Percentiles rank a stretch among this genome's conserved stretches.
These are phyloP conservation scores for Microctonus hyperodae DNA, from an alignment of 2,888 invertebrate genomes.

Conservation along the genomic window DNA sequence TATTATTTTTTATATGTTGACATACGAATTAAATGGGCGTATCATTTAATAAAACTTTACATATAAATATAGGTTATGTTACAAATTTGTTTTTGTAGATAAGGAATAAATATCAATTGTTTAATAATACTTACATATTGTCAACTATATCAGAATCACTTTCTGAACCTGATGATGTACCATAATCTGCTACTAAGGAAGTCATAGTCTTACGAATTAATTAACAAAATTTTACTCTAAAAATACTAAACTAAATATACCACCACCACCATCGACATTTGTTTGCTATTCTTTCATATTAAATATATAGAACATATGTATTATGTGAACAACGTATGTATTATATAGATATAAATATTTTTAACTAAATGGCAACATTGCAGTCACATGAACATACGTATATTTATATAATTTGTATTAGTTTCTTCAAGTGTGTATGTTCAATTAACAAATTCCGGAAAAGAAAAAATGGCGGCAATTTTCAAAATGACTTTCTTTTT, in stretches of 20 bases:
- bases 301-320: no score
- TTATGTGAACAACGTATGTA: slow-evolving; percentile 16
- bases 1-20: not conserved
- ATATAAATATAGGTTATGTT: not conserved
- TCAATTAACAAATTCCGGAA: not conserved
- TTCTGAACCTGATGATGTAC: slow-evolving; percentile 67
- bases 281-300: no score
- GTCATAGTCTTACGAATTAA: slow-evolving; percentile 63
- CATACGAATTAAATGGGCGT: not conserved
- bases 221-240: slow-evolving; percentile 38
- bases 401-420: not conserved
- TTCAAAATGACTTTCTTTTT: not conserved
- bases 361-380: not conserved
- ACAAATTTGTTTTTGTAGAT: not conserved
- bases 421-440: not conserved
- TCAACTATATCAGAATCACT: slow-evolving; percentile 60
- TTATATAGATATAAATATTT: not conserved
- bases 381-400: not conserved
- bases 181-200: slow-evolving; percentile 75
- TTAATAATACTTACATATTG: slow-evolving; percentile 55
- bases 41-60: not conserved
- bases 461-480: not conserved
- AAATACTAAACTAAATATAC: slow-evolving; percentile 36
- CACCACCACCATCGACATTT: slow-evolving; percentile 36
- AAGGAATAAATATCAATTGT: slow-evolving; percentile 26